These are phyloP conservation scores for Rhinoptilus africanus DNA, from an alignment of 2,113 vertebrate species.

Conservation along the genomic window DNA sequence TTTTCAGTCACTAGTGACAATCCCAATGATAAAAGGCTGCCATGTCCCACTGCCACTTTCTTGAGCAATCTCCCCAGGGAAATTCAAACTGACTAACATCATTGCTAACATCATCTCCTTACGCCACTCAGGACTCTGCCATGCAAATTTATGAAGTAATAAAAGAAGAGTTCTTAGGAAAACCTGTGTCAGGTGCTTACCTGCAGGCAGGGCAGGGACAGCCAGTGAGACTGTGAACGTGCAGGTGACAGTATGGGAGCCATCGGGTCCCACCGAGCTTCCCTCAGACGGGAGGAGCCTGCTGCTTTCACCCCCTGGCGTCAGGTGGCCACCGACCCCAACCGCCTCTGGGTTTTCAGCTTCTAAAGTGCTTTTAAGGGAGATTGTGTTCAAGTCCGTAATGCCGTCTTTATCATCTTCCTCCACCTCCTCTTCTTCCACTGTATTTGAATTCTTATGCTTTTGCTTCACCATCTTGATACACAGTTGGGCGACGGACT, in stretches of 20 bases:
- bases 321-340: not conserved
- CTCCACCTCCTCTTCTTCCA: not conserved
- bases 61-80: not conserved
- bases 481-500: not conserved
- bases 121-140: not conserved
- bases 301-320: not conserved
- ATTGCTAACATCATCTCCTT: not conserved
- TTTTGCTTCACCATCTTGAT: not conserved
- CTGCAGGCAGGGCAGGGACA: conserved; percentile 31
- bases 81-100: not conserved
- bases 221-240: conserved; percentile 73
- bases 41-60: not conserved
- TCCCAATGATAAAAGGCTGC: not conserved
- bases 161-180: not conserved
- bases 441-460: not conserved
- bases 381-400: not conserved
- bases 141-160: not conserved
- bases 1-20: not conserved
- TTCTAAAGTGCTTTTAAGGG: not conserved
- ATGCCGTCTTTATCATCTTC: not conserved
- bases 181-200: not conserved
- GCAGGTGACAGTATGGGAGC: conserved; percentile 64
- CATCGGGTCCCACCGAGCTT: not conserved
- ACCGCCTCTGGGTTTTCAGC: not conserved
- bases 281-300: not conserved